These are phyloP conservation scores for Amphibalanus amphitrite DNA, from an alignment of 1,140 invertebrate species.

Conservation along the genomic window DNA sequence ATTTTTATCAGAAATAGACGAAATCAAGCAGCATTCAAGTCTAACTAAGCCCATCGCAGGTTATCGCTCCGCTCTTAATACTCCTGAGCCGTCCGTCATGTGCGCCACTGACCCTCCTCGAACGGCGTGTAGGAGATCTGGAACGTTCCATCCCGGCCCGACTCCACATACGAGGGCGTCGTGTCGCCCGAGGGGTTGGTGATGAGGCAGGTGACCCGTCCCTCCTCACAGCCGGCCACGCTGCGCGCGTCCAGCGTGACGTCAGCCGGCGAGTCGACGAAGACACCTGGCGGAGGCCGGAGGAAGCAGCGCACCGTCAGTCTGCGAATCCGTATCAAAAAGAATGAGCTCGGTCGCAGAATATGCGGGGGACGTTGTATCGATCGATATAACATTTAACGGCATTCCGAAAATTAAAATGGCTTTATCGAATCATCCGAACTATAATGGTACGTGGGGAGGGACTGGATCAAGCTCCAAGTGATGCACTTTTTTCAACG, in stretches of 20 bases:
- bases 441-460: no score
- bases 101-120: constrained; percentile 42
- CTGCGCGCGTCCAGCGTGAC: constrained; percentile 63
- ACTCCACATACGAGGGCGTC: constrained; percentile 53
- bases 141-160: constrained; percentile 59
- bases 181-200: constrained; percentile 58
- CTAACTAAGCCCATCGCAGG: no score
- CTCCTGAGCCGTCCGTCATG: not conserved
- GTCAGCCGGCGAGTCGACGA: constrained; percentile 59
- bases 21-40: constrained; percentile 1
- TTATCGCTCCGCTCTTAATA: no score
- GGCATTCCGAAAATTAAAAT: no score
- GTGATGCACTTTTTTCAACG: not conserved
- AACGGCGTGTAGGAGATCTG: constrained; percentile 66
- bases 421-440: no score
- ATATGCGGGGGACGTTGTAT: no score
- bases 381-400: no score
- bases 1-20: constrained; percentile 6
- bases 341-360: not conserved
- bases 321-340: not conserved
- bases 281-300: constrained; percentile 41
- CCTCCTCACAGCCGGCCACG: constrained; percentile 40
- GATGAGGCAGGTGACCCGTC: constrained; percentile 56
- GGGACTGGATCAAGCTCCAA: no score
- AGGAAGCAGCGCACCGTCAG: not conserved